Percentiles rank a stretch among this genome's conserved stretches.
These are phyloP conservation scores for Sisyra terminalis DNA, from an alignment of 2,888 invertebrate species.

Conservation along the genomic window DNA sequence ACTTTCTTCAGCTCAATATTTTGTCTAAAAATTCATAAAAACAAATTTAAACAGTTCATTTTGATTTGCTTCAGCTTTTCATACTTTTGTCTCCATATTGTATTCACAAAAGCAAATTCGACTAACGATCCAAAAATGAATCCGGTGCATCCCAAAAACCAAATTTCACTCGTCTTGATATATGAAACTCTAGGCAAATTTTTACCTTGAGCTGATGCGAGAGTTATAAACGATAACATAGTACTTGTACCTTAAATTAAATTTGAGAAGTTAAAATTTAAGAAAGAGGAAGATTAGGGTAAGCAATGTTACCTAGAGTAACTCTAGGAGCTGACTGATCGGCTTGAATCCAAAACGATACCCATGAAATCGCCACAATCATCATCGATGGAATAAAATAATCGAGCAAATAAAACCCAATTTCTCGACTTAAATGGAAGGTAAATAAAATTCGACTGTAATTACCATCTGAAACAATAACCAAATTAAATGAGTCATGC, in stretches of 20 bases:
- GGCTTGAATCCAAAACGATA: slow-evolving; percentile 77
- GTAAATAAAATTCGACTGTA: slow-evolving; percentile 67
- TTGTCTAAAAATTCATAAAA: slow-evolving; percentile 36
- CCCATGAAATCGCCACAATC: slow-evolving; percentile 76
- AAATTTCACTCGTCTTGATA: slow-evolving; percentile 78
- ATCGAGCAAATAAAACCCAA: slow-evolving; percentile 77
- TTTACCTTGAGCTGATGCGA: slow-evolving; percentile 71
- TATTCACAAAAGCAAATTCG: slow-evolving; percentile 80
- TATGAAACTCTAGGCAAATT: slow-evolving; percentile 78
- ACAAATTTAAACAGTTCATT: neutral
- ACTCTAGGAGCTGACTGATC: slow-evolving; percentile 73
- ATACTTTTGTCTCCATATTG: slow-evolving; percentile 71
- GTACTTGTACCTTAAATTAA: slow-evolving; percentile 55
- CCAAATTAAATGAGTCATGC: slow-evolving; percentile 6
- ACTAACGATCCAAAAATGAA: slow-evolving; percentile 75
- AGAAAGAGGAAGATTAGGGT: neutral
- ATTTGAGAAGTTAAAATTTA: slow-evolving; percentile 1
- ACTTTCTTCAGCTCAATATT: slow-evolving; percentile 54
- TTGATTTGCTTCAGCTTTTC: slow-evolving; percentile 16
- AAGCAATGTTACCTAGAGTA: slow-evolving; percentile 51
- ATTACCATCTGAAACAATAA: slow-evolving; percentile 50
- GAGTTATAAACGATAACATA: slow-evolving; percentile 73
- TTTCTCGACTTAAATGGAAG: slow-evolving; percentile 62
- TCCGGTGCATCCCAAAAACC: slow-evolving; percentile 72
- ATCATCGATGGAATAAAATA: slow-evolving; percentile 78